Conservation (phyloP, 2,888 invertebrate genomes). For the Pycnomerus fuliginosus region DNA sequence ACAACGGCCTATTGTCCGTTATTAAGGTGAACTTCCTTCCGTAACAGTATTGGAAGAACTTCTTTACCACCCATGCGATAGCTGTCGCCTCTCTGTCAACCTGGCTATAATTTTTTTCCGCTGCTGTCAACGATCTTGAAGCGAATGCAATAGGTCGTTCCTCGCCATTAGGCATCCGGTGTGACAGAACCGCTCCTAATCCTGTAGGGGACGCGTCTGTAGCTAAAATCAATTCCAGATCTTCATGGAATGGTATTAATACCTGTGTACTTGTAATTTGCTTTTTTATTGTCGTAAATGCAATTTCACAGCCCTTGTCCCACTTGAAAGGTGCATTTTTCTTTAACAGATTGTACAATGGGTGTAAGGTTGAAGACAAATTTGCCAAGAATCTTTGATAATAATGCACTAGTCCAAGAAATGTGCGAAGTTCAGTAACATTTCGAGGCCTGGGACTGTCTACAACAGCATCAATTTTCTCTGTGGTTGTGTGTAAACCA, state of each 20-base stretch:
- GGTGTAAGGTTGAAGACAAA: constrained; percentile 4
- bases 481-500: neutral
- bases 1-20: constrained; percentile 23
- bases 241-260: constrained; percentile 31
- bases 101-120: constrained; percentile 20
- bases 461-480: constrained; percentile 3
- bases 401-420: constrained; percentile 4
- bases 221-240: constrained; percentile 34
- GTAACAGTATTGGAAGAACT: constrained; percentile 20
- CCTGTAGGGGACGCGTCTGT: constrained; percentile 43
- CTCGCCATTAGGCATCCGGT: constrained; percentile 36
- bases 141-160: constrained; percentile 35
- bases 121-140: constrained; percentile 9
- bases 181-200: constrained; percentile 40
- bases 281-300: constrained; percentile 1
- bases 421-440: constrained; percentile 2
- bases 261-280: constrained; percentile 29
- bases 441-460: constrained; percentile 2
- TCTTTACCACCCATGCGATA: constrained; percentile 11
- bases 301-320: constrained; percentile 1
- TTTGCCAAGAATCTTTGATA: constrained; percentile 6
- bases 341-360: constrained; percentile 1
- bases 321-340: constrained; percentile 1
- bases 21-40: constrained; percentile 20
- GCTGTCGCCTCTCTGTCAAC: constrained; percentile 45